phyloP scores from a whole-genome alignment of 1,140 invertebrate genomes.

The Leptonema lineaticorne region DNA sequence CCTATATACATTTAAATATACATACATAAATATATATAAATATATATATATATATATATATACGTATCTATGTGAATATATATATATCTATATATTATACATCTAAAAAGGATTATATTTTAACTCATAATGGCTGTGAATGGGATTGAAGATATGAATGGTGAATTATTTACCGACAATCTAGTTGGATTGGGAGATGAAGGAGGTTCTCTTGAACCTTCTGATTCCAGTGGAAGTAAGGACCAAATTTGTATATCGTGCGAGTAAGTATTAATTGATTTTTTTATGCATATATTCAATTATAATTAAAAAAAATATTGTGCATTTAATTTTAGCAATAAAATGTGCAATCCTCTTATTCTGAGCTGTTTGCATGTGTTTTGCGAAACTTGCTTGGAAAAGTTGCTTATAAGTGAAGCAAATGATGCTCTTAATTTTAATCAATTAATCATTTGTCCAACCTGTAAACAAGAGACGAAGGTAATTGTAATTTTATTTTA shows the following conservation, averaged over 20 bases:
- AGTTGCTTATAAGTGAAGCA: constrained; percentile 70
- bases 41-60: no score
- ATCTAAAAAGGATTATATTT: constrained; percentile 7
- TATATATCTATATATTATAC: background rate
- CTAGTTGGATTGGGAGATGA: constrained; percentile 55
- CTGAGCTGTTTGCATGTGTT: constrained; percentile 91
- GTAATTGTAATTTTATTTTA: constrained; percentile 48
- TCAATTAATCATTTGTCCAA: constrained; percentile 67
- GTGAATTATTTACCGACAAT: constrained; percentile 55
- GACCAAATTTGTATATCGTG: constrained; percentile 58
- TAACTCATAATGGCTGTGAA: constrained; percentile 39
- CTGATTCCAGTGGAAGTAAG: constrained; percentile 52
- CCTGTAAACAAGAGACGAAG: constrained; percentile 81
- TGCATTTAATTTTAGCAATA: constrained; percentile 58
- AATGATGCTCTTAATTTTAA: constrained; percentile 62
- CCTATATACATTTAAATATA: background rate
- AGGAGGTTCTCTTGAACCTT: constrained; percentile 52
- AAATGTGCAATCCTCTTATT: constrained; percentile 77
- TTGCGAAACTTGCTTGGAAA: constrained; percentile 85
- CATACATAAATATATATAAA: no score
- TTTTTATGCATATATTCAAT: background rate
- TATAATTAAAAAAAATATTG: background rate
- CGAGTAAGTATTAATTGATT: constrained; percentile 49
- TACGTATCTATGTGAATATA: no score
- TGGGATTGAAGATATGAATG: constrained; percentile 56